These are phyloP conservation scores for Beaufortia kweichowensis DNA, from an alignment of 2,113 vertebrate genomes.

Conservation along the genomic window DNA sequence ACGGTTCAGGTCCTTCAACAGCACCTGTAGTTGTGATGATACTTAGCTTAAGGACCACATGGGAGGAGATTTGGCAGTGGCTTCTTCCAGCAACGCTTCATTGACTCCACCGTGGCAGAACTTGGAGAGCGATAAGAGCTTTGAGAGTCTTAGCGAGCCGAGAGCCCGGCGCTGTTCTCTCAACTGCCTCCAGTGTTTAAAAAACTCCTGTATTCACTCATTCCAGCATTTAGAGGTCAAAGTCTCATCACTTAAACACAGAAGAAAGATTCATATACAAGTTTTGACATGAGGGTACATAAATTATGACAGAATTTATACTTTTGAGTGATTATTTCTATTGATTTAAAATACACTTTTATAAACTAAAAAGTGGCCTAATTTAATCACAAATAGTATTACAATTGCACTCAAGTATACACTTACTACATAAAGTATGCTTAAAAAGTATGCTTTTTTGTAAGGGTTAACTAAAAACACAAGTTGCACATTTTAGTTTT, in stretches of 20 bases:
- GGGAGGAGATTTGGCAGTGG: slow-evolving; percentile 49
- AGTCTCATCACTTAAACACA: slow-evolving; percentile 1
- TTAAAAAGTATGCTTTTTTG: too few species aligned
- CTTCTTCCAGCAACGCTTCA: slow-evolving; percentile 49
- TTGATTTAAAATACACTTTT: too few species aligned
- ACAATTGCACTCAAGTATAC: too few species aligned
- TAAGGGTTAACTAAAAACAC: too few species aligned
- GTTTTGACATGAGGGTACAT: too few species aligned
- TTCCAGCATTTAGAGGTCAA: slow-evolving; percentile 53
- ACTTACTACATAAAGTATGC: too few species aligned
- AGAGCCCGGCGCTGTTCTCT: slow-evolving; percentile 36
- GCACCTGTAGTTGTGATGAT: slow-evolving; percentile 51
- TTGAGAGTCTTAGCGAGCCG: slow-evolving; percentile 34
- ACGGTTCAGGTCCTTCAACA: slow-evolving; percentile 29
- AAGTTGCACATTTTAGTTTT: too few species aligned
- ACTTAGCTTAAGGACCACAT: slow-evolving; percentile 49
- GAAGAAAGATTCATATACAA: too few species aligned
- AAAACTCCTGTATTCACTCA: slow-evolving; percentile 25
- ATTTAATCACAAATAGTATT: too few species aligned
- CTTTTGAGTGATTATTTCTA: too few species aligned
- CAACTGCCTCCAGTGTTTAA: slow-evolving; percentile 50
- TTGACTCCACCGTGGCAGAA: slow-evolving; percentile 41
- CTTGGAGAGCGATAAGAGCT: slow-evolving; percentile 50
- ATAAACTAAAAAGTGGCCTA: too few species aligned
- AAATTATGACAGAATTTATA: too few species aligned